These are phyloP conservation scores for Callipepla californica DNA, from an alignment of 2,113 vertebrate species.

Conservation along the genomic window DNA sequence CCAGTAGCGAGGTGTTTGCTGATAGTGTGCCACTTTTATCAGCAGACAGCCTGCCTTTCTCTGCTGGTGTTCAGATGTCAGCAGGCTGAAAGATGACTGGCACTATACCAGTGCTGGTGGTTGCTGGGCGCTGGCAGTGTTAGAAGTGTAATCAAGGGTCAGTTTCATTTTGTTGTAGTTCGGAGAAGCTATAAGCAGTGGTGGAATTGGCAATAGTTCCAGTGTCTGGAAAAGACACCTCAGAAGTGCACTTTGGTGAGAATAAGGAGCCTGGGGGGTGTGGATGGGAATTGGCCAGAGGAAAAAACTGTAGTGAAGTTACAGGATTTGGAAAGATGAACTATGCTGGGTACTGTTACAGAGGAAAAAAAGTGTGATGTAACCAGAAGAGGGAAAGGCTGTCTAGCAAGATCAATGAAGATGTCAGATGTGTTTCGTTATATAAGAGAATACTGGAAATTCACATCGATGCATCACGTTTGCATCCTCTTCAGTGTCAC, in stretches of 20 bases:
- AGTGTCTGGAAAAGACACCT: neutral
- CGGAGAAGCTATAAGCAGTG: neutral
- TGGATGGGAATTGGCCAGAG: neutral
- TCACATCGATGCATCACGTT: neutral
- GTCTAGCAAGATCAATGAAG: neutral
- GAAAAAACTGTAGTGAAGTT: neutral
- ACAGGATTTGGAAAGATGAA: neutral
- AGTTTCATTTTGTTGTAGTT: neutral
- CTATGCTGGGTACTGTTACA: neutral
- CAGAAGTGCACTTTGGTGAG: neutral
- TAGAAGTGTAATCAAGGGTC: no score
- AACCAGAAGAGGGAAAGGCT: neutral
- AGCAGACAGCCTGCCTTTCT: neutral
- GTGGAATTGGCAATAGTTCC: neutral
- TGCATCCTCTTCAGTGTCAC: neutral
- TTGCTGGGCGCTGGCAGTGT: neutral
- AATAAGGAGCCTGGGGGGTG: neutral
- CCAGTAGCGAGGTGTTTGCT: accelerated
- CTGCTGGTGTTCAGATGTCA: neutral
- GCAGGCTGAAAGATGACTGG: neutral
- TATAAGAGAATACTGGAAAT: neutral
- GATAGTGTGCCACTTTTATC: accelerated
- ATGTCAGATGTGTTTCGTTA: neutral
- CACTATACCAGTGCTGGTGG: neutral
- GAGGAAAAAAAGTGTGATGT: neutral